Conservation (phyloP, 2,797 vertebrate genomes). For the Peromyscus nudipes region DNA sequence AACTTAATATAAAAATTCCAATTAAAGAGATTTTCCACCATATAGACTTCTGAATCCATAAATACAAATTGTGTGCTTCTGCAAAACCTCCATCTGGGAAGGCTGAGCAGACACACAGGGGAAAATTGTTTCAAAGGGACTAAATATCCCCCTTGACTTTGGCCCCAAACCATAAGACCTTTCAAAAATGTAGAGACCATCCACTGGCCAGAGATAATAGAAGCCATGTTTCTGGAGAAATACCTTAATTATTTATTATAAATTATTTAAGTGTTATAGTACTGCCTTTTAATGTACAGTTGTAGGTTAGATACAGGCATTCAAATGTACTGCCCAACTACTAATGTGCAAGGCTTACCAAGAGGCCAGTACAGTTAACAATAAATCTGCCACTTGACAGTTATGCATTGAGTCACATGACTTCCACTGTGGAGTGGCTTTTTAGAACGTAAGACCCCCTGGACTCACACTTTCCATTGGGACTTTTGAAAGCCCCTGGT, state of each 20-base stretch:
- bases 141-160: neutral
- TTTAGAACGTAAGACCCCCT: neutral
- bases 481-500: neutral
- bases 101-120: neutral
- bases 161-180: slow-evolving; percentile 44
- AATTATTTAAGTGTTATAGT: slow-evolving; percentile 65
- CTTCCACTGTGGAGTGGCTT: neutral
- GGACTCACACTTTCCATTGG: neutral
- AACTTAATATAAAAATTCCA: slow-evolving; percentile 37
- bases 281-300: slow-evolving; percentile 36
- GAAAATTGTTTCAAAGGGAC: slow-evolving; percentile 38
- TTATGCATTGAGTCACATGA: slow-evolving; percentile 32
- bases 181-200: slow-evolving; percentile 60
- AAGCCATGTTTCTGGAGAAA: slow-evolving; percentile 44
- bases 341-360: slow-evolving; percentile 10
- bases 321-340: slow-evolving; percentile 47
- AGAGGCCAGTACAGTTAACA: slow-evolving; percentile 12
- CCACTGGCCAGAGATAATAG: slow-evolving; percentile 61
- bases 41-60: slow-evolving; percentile 2
- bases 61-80: slow-evolving; percentile 29
- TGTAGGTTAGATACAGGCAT: slow-evolving; percentile 42
- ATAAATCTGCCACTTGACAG: slow-evolving; percentile 42
- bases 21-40: slow-evolving; percentile 51
- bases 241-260: slow-evolving; percentile 73
- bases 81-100: neutral